Evolutionary conservation across 2,113 vertebrate genomes (phyloP).

Genomic region (Dasyprocta punctata): DNA sequence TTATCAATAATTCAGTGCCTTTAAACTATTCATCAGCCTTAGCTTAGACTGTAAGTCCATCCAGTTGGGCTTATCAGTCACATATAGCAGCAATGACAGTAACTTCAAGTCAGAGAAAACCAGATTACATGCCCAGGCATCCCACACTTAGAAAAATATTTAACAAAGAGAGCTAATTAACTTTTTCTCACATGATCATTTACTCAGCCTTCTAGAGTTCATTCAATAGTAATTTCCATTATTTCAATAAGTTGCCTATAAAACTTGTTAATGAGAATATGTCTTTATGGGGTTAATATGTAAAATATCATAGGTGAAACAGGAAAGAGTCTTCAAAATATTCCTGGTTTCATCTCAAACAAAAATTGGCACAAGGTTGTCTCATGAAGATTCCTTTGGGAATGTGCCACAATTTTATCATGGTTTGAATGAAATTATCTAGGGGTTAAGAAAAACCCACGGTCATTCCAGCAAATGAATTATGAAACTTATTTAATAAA

Average conservation of each 20-base stretch:
- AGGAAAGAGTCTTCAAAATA: conserved; percentile 28
- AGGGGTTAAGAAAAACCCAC: neutral
- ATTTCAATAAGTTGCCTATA: conserved; percentile 74
- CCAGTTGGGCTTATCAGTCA: conserved; percentile 82
- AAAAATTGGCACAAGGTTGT: neutral
- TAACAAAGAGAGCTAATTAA: conserved; percentile 84
- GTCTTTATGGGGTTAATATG: conserved; percentile 57
- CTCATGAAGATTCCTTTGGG: neutral
- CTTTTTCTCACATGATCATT: conserved; percentile 76
- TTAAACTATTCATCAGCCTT: conserved; percentile 82
- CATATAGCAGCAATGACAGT: conserved; percentile 76
- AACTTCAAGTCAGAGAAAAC: conserved; percentile 80
- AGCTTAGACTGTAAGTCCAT: conserved; percentile 79
- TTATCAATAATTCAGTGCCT: conserved; percentile 74
- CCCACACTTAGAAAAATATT: conserved; percentile 80
- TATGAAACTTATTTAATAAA: neutral
- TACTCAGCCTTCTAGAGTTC: conserved; percentile 67
- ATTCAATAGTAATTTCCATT: conserved; percentile 78
- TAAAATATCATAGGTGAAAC: conserved; percentile 51
- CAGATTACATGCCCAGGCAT: conserved; percentile 79
- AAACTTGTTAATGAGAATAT: conserved; percentile 72
- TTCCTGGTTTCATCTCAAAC: conserved; percentile 21
- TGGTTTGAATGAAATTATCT: neutral
- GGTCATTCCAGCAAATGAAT: conserved; percentile 18
- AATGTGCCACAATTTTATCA: neutral